Evolutionary conservation across 2,888 invertebrate species (phyloP).

Genomic region (Archips crataeganus): DNA sequence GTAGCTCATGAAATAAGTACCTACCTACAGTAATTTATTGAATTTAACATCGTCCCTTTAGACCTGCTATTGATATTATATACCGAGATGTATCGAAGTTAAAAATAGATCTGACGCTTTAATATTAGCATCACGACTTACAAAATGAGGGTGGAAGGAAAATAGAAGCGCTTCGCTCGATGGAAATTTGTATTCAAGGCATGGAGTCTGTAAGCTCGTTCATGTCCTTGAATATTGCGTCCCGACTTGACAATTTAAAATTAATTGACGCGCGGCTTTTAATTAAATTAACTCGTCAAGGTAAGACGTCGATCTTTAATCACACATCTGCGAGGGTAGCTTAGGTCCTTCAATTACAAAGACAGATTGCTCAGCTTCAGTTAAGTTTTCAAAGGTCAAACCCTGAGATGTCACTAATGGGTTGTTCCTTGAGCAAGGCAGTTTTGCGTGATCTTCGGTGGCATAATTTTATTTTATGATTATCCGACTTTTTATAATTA

Average conservation of each 20-base stretch:
- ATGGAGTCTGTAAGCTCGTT: conserved; percentile 8
- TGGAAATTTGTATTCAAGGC: conserved; percentile 11
- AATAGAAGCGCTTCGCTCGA: not conserved
- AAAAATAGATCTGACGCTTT: conserved; percentile 3
- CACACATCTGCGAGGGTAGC: not conserved
- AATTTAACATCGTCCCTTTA: no score
- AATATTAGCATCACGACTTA: conserved; percentile 19
- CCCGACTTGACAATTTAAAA: conserved; percentile 21
- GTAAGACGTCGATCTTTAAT: not conserved
- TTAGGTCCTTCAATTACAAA: not conserved
- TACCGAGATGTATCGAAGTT: not conserved
- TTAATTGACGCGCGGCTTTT: conserved; percentile 17
- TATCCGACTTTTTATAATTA: no score
- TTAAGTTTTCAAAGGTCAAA: not conserved
- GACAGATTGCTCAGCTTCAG: not conserved
- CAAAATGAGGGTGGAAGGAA: conserved; percentile 9
- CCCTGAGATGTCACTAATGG: no score
- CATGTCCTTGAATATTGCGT: conserved; percentile 25
- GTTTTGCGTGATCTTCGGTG: no score
- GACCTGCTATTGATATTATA: no score
- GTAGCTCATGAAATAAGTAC: no score
- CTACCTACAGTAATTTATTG: no score
- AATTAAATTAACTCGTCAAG: conserved; percentile 15
- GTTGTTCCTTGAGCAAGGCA: no score
- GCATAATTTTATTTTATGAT: no score